These are phyloP conservation scores for Drosophila ustulata DNA, from an alignment of 2,888 invertebrate species.

Conservation along the genomic window DNA sequence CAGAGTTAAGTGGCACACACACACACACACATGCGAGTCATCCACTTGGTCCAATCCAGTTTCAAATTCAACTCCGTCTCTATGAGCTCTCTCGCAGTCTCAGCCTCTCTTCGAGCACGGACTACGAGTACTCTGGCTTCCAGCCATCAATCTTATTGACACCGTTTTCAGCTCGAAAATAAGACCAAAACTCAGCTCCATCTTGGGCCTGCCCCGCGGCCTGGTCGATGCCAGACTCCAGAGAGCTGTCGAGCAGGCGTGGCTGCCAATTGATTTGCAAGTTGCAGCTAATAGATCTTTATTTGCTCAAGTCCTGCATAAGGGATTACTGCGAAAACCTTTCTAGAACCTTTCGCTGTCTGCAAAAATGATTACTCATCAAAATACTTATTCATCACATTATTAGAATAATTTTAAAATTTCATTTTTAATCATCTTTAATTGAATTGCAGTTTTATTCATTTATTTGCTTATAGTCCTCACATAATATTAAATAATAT, in stretches of 20 bases:
- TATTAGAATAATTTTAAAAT: no score
- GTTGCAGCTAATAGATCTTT: constrained; percentile 31
- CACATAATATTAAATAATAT: no score
- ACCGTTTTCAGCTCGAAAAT: constrained; percentile 72
- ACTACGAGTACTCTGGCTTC: neutral
- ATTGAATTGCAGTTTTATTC: no score
- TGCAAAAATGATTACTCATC: no score
- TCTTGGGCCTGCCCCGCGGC: neutral
- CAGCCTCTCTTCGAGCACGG: neutral
- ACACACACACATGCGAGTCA: constrained; percentile 28
- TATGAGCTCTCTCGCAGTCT: constrained; percentile 41
- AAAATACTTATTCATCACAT: no score
- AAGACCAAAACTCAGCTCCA: constrained; percentile 39
- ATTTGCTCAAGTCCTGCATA: neutral
- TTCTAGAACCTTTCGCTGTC: neutral
- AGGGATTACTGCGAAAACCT: neutral
- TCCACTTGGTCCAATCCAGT: constrained; percentile 53
- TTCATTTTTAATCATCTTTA: no score
- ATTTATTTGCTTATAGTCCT: no score
- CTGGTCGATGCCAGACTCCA: neutral
- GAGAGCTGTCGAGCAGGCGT: constrained; percentile 48
- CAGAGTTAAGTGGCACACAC: constrained; percentile 78
- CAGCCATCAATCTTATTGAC: constrained; percentile 84
- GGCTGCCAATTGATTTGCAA: constrained; percentile 49
- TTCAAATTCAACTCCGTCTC: constrained; percentile 70